Evolutionary conservation across 2,888 invertebrate species (phyloP).

Genomic region (Drosophila greeni): DNA sequence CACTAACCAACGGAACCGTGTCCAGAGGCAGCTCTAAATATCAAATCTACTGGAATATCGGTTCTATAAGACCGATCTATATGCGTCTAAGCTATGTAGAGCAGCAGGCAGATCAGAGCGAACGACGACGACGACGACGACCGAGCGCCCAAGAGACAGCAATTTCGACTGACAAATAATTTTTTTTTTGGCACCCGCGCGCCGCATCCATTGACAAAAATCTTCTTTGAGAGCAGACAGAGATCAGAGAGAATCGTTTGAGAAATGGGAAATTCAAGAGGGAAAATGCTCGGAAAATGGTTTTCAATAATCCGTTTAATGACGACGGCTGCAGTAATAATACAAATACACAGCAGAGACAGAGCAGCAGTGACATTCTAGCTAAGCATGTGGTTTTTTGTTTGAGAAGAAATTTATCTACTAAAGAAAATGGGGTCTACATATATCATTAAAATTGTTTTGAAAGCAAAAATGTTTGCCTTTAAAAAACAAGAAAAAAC

Average conservation of each 20-base stretch:
- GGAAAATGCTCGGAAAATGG: conserved; percentile 27
- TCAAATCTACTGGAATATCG: conserved; percentile 17
- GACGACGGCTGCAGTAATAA: conserved; percentile 20
- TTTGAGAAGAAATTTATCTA: background rate
- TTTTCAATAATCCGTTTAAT: conserved; percentile 25
- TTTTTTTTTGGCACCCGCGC: conserved; percentile 48
- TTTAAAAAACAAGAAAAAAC: too few species aligned
- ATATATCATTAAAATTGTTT: too few species aligned
- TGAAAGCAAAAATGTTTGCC: too few species aligned
- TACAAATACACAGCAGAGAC: conserved; percentile 7
- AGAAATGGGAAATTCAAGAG: conserved; percentile 27
- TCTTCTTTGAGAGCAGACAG: conserved; percentile 19
- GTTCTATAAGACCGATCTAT: conserved; percentile 1
- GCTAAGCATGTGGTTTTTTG: conserved; percentile 1
- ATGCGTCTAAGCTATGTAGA: conserved; percentile 19
- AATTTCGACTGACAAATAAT: conserved; percentile 66
- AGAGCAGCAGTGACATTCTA: conserved; percentile 1
- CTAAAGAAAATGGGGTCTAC: too few species aligned
- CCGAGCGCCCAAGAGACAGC: conserved; percentile 73
- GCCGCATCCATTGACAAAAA: conserved; percentile 45
- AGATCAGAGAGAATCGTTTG: conserved; percentile 16
- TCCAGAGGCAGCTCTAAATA: background rate
- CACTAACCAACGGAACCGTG: background rate
- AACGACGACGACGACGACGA: conserved; percentile 32
- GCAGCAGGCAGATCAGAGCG: conserved; percentile 15